phyloP scores from a whole-genome alignment of 2,888 invertebrate species.

The Microplitis manilae region DNA sequence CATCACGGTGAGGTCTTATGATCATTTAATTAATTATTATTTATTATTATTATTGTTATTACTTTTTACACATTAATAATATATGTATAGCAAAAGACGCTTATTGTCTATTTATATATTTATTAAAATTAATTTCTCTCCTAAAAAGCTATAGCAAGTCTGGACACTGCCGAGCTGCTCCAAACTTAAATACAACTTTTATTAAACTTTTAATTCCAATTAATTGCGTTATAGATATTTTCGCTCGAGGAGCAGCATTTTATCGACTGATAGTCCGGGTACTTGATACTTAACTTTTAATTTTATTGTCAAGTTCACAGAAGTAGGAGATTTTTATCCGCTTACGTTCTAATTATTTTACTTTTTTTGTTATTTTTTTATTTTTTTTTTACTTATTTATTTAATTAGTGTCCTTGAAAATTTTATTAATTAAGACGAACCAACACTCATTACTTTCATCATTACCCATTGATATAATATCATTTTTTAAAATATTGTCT shows the following conservation, averaged over 20 bases:
- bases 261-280: conserved; percentile 43
- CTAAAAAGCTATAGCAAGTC: conserved; percentile 59
- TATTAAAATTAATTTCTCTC: conserved; percentile 40
- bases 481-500: conserved; percentile 17
- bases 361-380: conserved; percentile 40
- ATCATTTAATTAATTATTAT: conserved; percentile 17
- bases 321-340: conserved; percentile 63
- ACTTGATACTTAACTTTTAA: conserved; percentile 49
- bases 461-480: conserved; percentile 15
- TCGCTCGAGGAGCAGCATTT: conserved; percentile 31
- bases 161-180: conserved; percentile 58
- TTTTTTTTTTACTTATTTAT: conserved; percentile 13
- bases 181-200: conserved; percentile 38
- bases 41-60: conserved; percentile 32
- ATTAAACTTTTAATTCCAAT: conserved; percentile 8
- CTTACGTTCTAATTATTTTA: conserved; percentile 55
- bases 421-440: conserved; percentile 2
- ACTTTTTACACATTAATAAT: conserved; percentile 51
- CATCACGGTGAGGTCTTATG: conserved; percentile 38
- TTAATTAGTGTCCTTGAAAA: conserved; percentile 20
- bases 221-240: conserved; percentile 53
- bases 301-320: conserved; percentile 65
- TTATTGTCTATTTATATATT: conserved; percentile 51
- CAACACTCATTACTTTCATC: conserved; percentile 6
- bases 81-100: conserved; percentile 54